Base-by-base conservation (phyloP, 2,888 invertebrate genomes). In the Diogma glabrata region DNA sequence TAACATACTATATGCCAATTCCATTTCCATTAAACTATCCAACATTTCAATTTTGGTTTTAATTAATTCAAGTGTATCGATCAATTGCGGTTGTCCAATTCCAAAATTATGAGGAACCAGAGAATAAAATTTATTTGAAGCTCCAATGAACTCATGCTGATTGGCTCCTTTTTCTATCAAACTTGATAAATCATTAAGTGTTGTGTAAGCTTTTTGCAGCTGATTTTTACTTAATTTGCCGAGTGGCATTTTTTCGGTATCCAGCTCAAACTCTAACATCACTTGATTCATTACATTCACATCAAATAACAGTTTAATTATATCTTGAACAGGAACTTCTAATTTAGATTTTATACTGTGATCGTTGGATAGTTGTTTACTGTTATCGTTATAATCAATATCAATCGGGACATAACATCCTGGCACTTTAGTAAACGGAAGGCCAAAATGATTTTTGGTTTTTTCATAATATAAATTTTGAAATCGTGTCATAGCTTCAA, bases 241-340 rank as follows among this genome's bases (percentile, higher is more conserved):
- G 8, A 99, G 72, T 0, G 99, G 99, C 97, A 99, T 96, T 72
- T 97, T 96, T 56, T 94, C 92, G 60, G 89, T 79, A 67, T 99
- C 97, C 58, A 99, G 74, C 75, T 99, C 94, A 70, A 94, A 96
- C 65, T 96, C 94, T 63, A 88, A 67, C 80, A 99, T 82, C 0
- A 90, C 85, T 64, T 82, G 82, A 65, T 93, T 93, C 96, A 99
- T 97, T 7, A 76, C 73, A 53, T 88, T 78, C 0, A 95, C 79
- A 67, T 99, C 91, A 69, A 99, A 99, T 53, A 99, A 86, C 58
- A 87, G 75, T 53, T 79, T 76, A 17, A 99, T 77, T 4, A 99
- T 72, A 54, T 85, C 78, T 67, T 96, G 93, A 1, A 99, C 81
- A 0, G 86, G 75, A 60, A 75, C 67, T 0, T 81, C 73, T 12